Conservation (phyloP, 2,888 invertebrate genomes). For the Seira sanloemensis region DNA sequence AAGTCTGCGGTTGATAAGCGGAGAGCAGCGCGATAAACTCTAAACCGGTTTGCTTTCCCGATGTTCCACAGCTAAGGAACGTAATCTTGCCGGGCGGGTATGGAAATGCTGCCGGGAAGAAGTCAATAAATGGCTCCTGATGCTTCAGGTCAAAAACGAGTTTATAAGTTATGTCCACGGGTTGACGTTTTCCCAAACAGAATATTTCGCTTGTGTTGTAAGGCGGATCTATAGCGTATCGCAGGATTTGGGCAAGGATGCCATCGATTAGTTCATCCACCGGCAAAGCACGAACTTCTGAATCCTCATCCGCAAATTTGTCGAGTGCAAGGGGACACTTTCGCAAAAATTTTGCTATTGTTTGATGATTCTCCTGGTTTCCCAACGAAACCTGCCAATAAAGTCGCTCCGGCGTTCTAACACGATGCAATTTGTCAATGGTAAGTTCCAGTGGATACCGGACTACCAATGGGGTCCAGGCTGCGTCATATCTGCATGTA, state of each 20-base stretch:
- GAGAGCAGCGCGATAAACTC: not conserved
- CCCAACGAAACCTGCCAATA: too few species aligned
- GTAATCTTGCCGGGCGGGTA: not conserved
- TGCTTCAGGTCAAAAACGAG: not conserved
- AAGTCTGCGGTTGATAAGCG: not conserved
- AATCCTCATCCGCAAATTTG: too few species aligned
- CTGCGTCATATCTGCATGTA: too few species aligned
- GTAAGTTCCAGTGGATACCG: too few species aligned
- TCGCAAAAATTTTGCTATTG: too few species aligned
- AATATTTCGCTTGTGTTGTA: not conserved
- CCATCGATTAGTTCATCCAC: not conserved
- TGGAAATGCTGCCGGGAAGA: not conserved
- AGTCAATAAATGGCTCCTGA: not conserved
- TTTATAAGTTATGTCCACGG: not conserved
- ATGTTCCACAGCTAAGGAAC: not conserved
- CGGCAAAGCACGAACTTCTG: too few species aligned
- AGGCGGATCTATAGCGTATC: not conserved
- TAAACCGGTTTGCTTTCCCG: not conserved
- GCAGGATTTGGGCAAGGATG: not conserved
- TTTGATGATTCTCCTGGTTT: too few species aligned
- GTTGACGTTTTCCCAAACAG: not conserved
- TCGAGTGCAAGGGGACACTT: too few species aligned
- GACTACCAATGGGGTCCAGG: too few species aligned
- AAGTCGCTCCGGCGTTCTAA: too few species aligned
- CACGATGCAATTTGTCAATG: too few species aligned